These are phyloP conservation scores for Procapra przewalskii DNA, from an alignment of 2,113 vertebrate genomes.

Conservation along the genomic window DNA sequence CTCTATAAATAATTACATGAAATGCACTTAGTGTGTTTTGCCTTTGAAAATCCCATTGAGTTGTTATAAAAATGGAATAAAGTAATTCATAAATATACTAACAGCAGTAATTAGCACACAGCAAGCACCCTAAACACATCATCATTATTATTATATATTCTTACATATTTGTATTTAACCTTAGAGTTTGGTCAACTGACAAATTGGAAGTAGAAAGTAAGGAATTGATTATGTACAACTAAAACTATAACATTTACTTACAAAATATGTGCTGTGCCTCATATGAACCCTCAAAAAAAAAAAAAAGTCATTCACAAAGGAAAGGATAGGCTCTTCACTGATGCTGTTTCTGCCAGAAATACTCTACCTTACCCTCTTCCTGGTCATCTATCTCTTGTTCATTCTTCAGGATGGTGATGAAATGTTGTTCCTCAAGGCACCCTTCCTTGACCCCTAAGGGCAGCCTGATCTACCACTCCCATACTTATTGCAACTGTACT, in stretches of 20 bases:
- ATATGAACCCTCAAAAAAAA: background rate
- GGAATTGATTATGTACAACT: background rate
- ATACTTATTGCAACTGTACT: background rate
- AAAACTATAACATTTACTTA: background rate
- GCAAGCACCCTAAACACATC: background rate
- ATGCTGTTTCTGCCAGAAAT: background rate
- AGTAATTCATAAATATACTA: background rate
- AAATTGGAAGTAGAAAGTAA: background rate
- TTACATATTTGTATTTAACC: background rate
- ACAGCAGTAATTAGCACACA: background rate
- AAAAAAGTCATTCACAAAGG: background rate
- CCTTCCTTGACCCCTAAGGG: background rate
- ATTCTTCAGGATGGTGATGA: background rate
- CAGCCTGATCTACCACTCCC: background rate
- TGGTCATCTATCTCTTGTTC: background rate
- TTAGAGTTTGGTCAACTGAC: background rate
- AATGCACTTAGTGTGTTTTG: background rate
- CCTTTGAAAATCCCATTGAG: background rate
- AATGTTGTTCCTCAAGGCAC: background rate
- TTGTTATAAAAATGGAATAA: background rate
- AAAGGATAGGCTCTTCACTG: background rate
- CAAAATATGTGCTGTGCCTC: background rate
- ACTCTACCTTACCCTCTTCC: background rate
- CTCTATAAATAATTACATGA: slow-evolving; percentile 22
- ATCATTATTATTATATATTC: background rate